Base-by-base conservation (phyloP, 2,888 invertebrate genomes). In the Tyria jacobaeae region DNA sequence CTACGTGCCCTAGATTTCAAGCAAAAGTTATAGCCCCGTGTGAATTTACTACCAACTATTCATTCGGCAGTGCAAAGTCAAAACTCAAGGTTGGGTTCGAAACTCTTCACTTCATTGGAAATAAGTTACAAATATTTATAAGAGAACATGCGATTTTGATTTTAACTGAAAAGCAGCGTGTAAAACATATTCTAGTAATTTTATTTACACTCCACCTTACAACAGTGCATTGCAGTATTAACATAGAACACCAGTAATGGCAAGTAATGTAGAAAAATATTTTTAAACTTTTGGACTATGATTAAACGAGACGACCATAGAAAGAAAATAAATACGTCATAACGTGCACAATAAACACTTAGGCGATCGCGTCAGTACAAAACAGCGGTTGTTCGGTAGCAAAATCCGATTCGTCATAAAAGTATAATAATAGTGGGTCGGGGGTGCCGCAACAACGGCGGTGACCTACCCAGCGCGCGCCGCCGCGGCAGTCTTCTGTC, bases 321-420 rank as follows among this genome's bases (percentile, higher is more conserved):
- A 50, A 73, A 37, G 57, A 68, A 74, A 73, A 35, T 64, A 64
- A 67, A 24, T 48, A 66, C 63, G 64, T 65, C 73, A 76, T 75
- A 75, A 70, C 71, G 71, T 70, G 73, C 41, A 71, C 78, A 75
- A 81, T 83, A 80, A 83, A 78, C 79, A 80, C 75, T 82, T 73
- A 72, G 79, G 78, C 79, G 83, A 82, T 83, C 79, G 82, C 79
- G 78, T 83, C 83, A 82, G 76, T 81, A 81, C 85, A 88, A 87
- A 87, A 88, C 86, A 85, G 81, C 82, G 82, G 81, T 83, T 83
- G 85, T 84, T 86, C 82, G 82, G 85, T 86, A 88, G 88, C 88
- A 89, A 92, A 91, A 92, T 89, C 90, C 88, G 90, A 93, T 92
- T 91, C 91, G 91, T 94, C 93, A 94, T 94, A 94, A 94, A 94